These are phyloP conservation scores for Serilophus lunatus DNA, from an alignment of 2,113 vertebrate genomes.

Conservation along the genomic window DNA sequence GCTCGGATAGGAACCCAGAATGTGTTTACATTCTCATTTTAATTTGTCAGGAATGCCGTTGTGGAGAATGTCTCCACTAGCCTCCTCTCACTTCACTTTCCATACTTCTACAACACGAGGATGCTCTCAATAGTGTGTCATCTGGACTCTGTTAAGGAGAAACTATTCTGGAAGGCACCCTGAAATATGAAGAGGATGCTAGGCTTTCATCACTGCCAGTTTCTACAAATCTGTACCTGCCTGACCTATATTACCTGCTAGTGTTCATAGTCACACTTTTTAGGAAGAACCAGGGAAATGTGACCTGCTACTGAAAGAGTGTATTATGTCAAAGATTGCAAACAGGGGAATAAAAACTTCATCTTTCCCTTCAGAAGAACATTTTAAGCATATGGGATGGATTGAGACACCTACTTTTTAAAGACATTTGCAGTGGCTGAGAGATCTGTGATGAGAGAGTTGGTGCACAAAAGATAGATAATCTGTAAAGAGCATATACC, in stretches of 20 bases:
- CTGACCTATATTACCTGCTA: rapidly evolving
- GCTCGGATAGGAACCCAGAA: not conserved
- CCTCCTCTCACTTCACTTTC: no score
- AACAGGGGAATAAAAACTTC: not conserved
- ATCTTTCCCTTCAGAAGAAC: not conserved
- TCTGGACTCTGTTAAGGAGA: not conserved
- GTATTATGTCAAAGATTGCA: not conserved
- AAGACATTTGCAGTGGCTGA: not conserved
- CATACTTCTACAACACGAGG: no score
- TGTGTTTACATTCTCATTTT: no score
- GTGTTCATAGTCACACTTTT: not conserved
- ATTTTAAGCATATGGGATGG: not conserved
- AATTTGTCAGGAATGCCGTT: no score
- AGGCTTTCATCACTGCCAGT: not conserved
- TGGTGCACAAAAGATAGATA: not conserved
- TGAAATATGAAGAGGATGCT: not conserved
- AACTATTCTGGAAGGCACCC: not conserved
- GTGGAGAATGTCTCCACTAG: no score
- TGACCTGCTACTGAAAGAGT: not conserved
- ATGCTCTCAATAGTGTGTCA: no score
- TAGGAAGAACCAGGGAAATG: not conserved
- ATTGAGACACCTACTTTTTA: not conserved
- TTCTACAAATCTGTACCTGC: not conserved
- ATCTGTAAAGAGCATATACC: not conserved
- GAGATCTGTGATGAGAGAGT: not conserved